A percentile compares a stretch with the other conserved stretches of the same genome.
Conservation (phyloP, 2,113 vertebrate genomes). For the Neolamprologus longior region DNA sequence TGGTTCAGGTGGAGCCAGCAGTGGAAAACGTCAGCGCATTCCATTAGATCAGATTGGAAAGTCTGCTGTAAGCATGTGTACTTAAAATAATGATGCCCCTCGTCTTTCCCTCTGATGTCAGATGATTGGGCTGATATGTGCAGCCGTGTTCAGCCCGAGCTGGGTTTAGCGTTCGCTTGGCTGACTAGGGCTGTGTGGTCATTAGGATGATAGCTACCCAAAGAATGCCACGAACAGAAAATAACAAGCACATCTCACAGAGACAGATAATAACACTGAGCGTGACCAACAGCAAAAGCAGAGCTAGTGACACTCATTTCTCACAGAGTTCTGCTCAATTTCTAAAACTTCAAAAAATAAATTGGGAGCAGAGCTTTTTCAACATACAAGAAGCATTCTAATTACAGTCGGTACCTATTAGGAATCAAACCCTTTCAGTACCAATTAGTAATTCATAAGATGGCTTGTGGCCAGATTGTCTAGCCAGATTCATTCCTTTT, state of each 20-base stretch:
- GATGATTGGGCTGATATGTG: conserved; percentile 37
- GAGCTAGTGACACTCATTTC: background rate
- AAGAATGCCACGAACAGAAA: conserved; percentile 16
- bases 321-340: background rate
- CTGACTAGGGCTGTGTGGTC: background rate
- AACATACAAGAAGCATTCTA: background rate
- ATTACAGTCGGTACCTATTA: conserved; percentile 19
- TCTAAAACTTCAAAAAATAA: background rate
- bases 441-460: conserved; percentile 31
- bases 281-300: background rate
- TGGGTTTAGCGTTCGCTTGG: conserved; percentile 10
- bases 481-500: conserved; percentile 23
- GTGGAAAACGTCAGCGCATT: conserved; percentile 34
- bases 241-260: conserved; percentile 33
- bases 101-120: conserved; percentile 21
- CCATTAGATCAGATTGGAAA: conserved; percentile 40
- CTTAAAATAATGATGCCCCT: conserved; percentile 54
- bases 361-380: background rate
- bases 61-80: conserved; percentile 13
- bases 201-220: conserved; percentile 23
- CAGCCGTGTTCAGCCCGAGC: conserved; percentile 8
- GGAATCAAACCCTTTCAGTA: background rate
- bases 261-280: conserved; percentile 4
- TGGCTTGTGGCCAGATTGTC: conserved; percentile 23
- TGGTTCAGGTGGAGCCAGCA: conserved; percentile 33